A percentile compares a stretch with the other conserved stretches of the same genome.
These are phyloP conservation scores for Apocrypta bakeri DNA, from an alignment of 1,140 invertebrate genomes.

Conservation along the genomic window DNA sequence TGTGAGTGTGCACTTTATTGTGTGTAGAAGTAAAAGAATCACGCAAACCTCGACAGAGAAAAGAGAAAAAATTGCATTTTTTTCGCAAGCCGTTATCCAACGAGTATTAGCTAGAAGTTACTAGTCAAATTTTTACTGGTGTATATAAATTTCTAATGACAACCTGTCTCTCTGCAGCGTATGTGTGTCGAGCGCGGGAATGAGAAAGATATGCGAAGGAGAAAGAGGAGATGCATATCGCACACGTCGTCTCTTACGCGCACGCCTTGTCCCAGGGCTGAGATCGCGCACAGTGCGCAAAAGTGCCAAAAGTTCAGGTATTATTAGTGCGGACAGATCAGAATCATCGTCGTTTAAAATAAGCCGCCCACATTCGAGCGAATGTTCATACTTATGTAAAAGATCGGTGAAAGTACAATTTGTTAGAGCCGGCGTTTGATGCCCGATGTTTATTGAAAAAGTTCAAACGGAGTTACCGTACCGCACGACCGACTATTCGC, in stretches of 20 bases:
- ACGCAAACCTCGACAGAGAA: constrained; percentile 36
- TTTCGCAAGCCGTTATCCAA: constrained; percentile 47
- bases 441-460: not conserved
- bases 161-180: not conserved
- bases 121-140: not conserved
- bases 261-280: not conserved
- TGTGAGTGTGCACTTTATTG: not conserved
- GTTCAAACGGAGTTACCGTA: not conserved
- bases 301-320: constrained; percentile 42
- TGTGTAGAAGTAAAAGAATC: constrained; percentile 36
- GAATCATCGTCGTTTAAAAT: constrained; percentile 6
- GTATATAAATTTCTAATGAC: not conserved
- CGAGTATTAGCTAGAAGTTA: not conserved
- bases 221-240: not conserved
- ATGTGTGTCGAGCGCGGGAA: not conserved
- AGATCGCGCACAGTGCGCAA: not conserved
- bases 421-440: not conserved
- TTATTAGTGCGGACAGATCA: constrained; percentile 22
- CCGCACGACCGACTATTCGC: not conserved
- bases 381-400: constrained; percentile 12
- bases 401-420: constrained; percentile 13
- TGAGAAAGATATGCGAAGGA: not conserved
- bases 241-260: not conserved
- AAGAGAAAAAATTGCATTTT: constrained; percentile 14
- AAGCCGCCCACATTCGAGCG: not conserved